Percentiles rank a stretch among this genome's conserved stretches.
phyloP scores from a whole-genome alignment of 2,797 vertebrate genomes.

The Rhodeus uyekii region DNA sequence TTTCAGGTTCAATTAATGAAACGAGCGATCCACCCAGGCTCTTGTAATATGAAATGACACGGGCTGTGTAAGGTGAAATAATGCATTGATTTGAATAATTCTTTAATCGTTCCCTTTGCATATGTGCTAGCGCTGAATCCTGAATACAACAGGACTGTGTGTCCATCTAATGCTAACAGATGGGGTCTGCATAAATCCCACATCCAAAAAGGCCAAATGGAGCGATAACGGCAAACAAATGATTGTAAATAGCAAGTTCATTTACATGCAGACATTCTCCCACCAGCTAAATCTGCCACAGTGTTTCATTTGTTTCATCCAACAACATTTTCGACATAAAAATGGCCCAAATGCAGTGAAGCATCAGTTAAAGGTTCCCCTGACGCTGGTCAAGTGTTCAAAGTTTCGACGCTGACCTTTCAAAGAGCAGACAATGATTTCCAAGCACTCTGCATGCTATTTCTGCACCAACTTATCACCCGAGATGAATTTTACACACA shows the following conservation, averaged over 20 bases:
- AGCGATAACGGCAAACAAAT: constrained; percentile 11
- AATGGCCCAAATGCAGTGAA: neutral
- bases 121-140: constrained; percentile 23
- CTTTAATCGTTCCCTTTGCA: constrained; percentile 26
- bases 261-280: constrained; percentile 24
- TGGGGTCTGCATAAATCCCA: constrained; percentile 37
- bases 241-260: constrained; percentile 27
- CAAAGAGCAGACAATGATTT: neutral
- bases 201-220: constrained; percentile 34
- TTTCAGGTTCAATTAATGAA: constrained; percentile 9
- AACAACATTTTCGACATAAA: neutral
- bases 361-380: neutral
- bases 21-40: constrained; percentile 8
- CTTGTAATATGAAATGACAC: constrained; percentile 1
- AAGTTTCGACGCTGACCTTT: constrained; percentile 10
- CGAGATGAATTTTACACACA: too few species aligned
- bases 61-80: constrained; percentile 10
- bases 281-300: neutral
- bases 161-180: constrained; percentile 32
- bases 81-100: constrained; percentile 2
- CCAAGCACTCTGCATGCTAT: neutral
- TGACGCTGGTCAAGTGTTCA: neutral
- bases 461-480: neutral
- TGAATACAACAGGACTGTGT: constrained; percentile 16
- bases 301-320: neutral